Evolutionary conservation across 1,140 invertebrate genomes (phyloP).

Genomic region (Nephotettix cincticeps): DNA sequence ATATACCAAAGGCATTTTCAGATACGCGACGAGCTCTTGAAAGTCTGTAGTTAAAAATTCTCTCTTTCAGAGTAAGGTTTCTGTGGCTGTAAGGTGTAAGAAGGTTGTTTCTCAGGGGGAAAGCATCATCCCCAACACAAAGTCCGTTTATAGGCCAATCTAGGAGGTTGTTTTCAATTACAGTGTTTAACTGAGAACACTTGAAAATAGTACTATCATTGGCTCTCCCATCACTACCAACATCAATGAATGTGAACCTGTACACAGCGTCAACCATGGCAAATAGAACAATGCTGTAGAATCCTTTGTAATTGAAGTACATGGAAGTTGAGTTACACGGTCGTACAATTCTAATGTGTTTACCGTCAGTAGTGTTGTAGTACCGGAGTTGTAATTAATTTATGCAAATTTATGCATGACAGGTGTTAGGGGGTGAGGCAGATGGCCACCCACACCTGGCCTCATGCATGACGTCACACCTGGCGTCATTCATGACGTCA

Average conservation of each 20-base stretch:
- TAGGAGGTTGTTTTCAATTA: not conserved
- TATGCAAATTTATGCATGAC: too few species aligned
- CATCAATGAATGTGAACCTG: slow-evolving; percentile 45
- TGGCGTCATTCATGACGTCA: too few species aligned
- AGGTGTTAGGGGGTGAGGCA: too few species aligned
- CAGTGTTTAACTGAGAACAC: not conserved
- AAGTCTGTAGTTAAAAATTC: too few species aligned
- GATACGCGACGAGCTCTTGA: not conserved
- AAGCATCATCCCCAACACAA: not conserved
- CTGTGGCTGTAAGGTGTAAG: not conserved
- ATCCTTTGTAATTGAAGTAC: not conserved
- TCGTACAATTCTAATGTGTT: not conserved
- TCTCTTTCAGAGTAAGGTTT: not conserved
- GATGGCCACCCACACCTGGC: too few species aligned
- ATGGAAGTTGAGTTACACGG: not conserved
- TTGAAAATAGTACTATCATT: slow-evolving; percentile 42
- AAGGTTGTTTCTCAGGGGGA: not conserved
- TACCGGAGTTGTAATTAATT: too few species aligned
- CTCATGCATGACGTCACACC: too few species aligned
- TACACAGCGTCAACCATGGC: slow-evolving; percentile 46
- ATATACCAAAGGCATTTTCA: not conserved
- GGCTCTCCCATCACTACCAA: slow-evolving; percentile 43
- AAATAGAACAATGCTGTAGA: slow-evolving; percentile 5
- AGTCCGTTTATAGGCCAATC: not conserved
- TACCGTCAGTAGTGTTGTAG: not conserved